These are phyloP conservation scores for Lepidonotus clava DNA, from an alignment of 2,888 invertebrate genomes.

Conservation along the genomic window DNA sequence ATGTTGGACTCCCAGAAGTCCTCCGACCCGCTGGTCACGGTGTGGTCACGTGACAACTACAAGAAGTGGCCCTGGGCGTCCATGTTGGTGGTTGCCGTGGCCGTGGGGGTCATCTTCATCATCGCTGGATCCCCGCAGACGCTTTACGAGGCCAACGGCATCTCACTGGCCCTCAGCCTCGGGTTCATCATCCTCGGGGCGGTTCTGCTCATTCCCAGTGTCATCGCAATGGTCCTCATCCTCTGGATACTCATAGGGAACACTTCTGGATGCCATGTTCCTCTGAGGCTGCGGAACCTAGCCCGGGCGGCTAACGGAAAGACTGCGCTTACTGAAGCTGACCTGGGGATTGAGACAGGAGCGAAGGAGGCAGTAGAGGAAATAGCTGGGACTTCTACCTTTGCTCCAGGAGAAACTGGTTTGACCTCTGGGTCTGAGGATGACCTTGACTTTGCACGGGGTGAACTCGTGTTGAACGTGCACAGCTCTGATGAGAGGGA, in stretches of 20 bases:
- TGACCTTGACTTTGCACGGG: background rate
- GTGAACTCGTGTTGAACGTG: background rate
- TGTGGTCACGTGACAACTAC: conserved; percentile 23
- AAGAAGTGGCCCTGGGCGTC: conserved; percentile 50
- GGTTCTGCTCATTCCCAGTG: conserved; percentile 17
- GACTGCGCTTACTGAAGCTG: background rate
- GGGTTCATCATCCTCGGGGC: background rate
- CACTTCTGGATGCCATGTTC: background rate
- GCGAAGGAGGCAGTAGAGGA: background rate
- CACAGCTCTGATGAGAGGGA: background rate
- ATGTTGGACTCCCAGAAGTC: background rate
- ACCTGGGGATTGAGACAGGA: background rate
- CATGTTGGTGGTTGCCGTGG: background rate
- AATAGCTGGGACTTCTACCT: background rate
- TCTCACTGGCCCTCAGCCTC: conserved; percentile 2
- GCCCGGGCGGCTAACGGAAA: background rate
- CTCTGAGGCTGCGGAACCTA: background rate
- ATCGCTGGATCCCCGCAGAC: conserved; percentile 39
- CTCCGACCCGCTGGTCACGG: background rate
- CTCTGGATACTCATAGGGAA: background rate
- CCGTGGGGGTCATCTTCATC: conserved; percentile 25
- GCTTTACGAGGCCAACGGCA: background rate
- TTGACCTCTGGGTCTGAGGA: background rate
- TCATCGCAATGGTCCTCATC: background rate
- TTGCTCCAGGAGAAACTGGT: background rate